Percentiles rank a stretch among this genome's conserved stretches.
These are phyloP conservation scores for Pseudochromis fuscus DNA, from an alignment of 2,797 vertebrate species.

Conservation along the genomic window DNA sequence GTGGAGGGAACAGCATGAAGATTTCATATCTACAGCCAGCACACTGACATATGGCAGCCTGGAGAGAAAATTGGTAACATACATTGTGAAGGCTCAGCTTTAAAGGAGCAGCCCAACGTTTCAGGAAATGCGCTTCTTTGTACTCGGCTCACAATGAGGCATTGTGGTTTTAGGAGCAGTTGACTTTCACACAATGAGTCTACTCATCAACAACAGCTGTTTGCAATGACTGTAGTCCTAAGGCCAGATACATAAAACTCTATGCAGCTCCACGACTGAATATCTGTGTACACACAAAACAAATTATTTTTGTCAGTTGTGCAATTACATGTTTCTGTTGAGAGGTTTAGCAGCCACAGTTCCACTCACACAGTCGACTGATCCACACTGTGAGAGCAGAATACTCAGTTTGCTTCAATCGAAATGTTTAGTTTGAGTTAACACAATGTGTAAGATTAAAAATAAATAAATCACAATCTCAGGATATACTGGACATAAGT, in stretches of 20 bases:
- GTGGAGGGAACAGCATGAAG: slow-evolving; percentile 3
- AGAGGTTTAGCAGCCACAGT: too few relatives aligned
- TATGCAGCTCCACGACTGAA: neutral
- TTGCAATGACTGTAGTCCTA: neutral
- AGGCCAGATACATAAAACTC: neutral
- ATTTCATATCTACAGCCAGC: slow-evolving; percentile 4
- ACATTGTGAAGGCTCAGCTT: neutral
- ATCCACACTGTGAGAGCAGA: too few relatives aligned
- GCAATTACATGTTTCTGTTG: too few relatives aligned
- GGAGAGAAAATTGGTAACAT: neutral
- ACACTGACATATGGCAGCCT: slow-evolving; percentile 24
- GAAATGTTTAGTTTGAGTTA: too few relatives aligned
- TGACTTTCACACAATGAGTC: neutral
- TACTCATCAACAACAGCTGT: slow-evolving; percentile 34
- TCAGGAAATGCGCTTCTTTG: slow-evolving; percentile 7
- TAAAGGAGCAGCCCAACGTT: slow-evolving; percentile 6
- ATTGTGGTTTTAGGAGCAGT: neutral
- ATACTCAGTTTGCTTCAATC: too few relatives aligned
- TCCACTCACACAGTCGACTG: too few relatives aligned
- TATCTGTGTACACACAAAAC: neutral
- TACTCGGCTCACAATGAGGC: slow-evolving; percentile 12
- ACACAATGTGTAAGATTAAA: too few relatives aligned
- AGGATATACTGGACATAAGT: too few relatives aligned
- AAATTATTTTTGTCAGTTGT: neutral
- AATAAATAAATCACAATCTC: too few relatives aligned